A percentile compares a stretch with the other conserved stretches of the same genome.
phyloP scores from a whole-genome alignment of 2,797 vertebrate species.

The Darevskia nairensis region DNA sequence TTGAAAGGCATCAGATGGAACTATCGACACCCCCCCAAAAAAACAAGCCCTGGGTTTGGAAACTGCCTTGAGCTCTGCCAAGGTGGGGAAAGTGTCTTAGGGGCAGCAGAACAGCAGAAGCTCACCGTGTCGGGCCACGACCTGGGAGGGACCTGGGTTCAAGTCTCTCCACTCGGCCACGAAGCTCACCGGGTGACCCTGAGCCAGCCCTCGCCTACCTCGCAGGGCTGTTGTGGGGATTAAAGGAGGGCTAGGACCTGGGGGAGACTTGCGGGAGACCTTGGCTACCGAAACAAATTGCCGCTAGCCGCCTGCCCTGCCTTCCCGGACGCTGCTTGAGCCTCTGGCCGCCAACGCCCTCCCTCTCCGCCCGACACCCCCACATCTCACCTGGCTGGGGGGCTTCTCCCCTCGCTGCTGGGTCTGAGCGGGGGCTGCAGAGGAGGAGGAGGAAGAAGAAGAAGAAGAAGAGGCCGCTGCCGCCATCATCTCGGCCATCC shows the following conservation, averaged over 20 bases:
- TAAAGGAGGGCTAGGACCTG: background rate
- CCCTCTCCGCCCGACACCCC: background rate
- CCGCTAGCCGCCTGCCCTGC: too few relatives aligned
- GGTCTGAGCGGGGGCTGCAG: slow-evolving; percentile 25
- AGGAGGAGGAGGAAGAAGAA: background rate
- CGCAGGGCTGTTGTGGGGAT: too few relatives aligned
- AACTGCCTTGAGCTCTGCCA: background rate
- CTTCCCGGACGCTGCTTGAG: too few relatives aligned
- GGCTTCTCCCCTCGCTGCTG: slow-evolving; percentile 38
- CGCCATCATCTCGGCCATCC: slow-evolving; percentile 85
- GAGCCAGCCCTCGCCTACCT: background rate
- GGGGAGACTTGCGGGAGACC: background rate
- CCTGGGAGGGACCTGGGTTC: too few relatives aligned
- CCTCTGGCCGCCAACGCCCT: background rate
- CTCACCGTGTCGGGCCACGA: too few relatives aligned
- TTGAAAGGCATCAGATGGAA: too few relatives aligned
- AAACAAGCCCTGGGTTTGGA: background rate
- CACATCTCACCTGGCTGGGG: slow-evolving; percentile 38
- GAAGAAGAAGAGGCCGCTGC: slow-evolving; percentile 39
- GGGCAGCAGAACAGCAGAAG: background rate
- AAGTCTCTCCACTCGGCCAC: background rate
- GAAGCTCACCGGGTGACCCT: background rate
- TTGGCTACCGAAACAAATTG: fast-evolving
- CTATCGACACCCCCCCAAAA: background rate
- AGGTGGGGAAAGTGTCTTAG: background rate